A percentile compares a stretch with the other conserved stretches of the same genome.
Conservation (phyloP, 64 coral and sea anemone species). For the Montipora capricornis region DNA sequence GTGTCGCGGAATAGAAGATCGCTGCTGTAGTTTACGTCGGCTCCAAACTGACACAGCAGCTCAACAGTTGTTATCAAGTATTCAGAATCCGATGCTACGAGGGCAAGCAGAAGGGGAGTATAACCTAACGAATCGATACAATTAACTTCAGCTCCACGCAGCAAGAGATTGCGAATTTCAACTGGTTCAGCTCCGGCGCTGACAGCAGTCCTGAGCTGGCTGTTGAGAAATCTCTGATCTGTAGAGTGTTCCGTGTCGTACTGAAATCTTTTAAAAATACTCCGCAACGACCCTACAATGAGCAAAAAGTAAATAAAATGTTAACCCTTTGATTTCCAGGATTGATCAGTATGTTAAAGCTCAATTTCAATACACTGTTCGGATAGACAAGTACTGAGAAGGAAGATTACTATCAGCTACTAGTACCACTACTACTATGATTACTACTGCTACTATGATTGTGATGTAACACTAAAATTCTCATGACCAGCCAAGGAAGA, state of each 20-base stretch:
- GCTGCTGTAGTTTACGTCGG: slow-evolving; percentile 78
- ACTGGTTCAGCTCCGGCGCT: slow-evolving; percentile 25
- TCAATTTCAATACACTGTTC: too few species aligned
- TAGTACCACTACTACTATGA: too few species aligned
- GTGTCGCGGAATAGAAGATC: slow-evolving; percentile 69
- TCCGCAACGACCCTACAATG: slow-evolving; percentile 17
- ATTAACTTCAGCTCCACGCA: slow-evolving; percentile 72
- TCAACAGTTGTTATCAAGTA: slow-evolving; percentile 19
- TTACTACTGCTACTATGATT: too few species aligned
- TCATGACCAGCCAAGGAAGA: too few species aligned
- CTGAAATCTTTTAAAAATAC: slow-evolving; percentile 34
- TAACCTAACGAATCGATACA: slow-evolving; percentile 62
- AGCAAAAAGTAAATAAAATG: background rate
- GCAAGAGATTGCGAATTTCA: slow-evolving; percentile 32
- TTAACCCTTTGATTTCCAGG: background rate
- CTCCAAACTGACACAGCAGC: slow-evolving; percentile 73
- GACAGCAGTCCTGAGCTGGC: slow-evolving; percentile 40
- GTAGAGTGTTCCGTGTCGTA: slow-evolving; percentile 4
- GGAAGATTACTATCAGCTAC: too few species aligned
- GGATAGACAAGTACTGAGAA: too few species aligned
- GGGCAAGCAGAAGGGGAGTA: slow-evolving; percentile 61
- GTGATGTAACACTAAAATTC: too few species aligned
- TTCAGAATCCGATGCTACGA: slow-evolving; percentile 14
- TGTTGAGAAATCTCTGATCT: slow-evolving; percentile 1
- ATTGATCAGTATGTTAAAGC: too few species aligned